Evolutionary conservation across 2,797 vertebrate species (phyloP).

Genomic region (Mormyrus proboscirostris): DNA sequence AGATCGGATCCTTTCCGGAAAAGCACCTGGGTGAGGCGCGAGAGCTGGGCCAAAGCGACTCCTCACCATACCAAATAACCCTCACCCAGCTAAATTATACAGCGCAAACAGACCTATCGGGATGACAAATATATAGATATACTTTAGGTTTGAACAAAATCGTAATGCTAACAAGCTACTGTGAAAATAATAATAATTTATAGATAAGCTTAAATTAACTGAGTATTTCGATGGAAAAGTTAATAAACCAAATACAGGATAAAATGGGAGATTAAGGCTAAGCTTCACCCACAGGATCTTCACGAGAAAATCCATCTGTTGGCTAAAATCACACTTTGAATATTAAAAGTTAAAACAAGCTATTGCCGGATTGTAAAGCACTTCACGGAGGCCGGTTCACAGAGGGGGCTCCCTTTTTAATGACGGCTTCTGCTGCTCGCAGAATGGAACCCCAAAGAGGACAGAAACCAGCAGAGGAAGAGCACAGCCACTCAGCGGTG

Average conservation of each 20-base stretch:
- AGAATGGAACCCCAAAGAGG: slow-evolving; percentile 15
- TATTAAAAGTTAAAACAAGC: neutral
- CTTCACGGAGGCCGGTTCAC: neutral
- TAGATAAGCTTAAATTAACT: slow-evolving; percentile 51
- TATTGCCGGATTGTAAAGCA: slow-evolving; percentile 14
- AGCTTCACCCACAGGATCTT: slow-evolving; percentile 24
- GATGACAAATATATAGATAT: slow-evolving; percentile 59
- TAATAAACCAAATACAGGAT: slow-evolving; percentile 25
- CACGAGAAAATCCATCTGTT: slow-evolving; percentile 25
- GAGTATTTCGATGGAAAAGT: slow-evolving; percentile 28
- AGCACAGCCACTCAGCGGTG: neutral
- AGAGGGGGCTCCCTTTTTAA: neutral
- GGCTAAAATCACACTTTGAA: slow-evolving; percentile 20
- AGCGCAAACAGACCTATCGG: slow-evolving; percentile 32
- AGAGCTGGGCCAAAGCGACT: neutral
- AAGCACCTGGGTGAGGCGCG: neutral
- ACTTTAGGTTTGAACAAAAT: slow-evolving; percentile 48
- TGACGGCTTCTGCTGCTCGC: neutral
- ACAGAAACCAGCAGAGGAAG: neutral
- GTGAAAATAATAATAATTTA: slow-evolving; percentile 51
- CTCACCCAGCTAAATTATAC: neutral
- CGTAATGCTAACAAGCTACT: slow-evolving; percentile 43
- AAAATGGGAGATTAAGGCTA: slow-evolving; percentile 36
- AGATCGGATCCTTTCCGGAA: neutral
- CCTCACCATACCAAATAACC: neutral